Evolutionary conservation across 2,113 vertebrate species (phyloP), one percentile per base, ranked within the genome.

Genomic region (Austrofundulus limnaeus): DNA sequence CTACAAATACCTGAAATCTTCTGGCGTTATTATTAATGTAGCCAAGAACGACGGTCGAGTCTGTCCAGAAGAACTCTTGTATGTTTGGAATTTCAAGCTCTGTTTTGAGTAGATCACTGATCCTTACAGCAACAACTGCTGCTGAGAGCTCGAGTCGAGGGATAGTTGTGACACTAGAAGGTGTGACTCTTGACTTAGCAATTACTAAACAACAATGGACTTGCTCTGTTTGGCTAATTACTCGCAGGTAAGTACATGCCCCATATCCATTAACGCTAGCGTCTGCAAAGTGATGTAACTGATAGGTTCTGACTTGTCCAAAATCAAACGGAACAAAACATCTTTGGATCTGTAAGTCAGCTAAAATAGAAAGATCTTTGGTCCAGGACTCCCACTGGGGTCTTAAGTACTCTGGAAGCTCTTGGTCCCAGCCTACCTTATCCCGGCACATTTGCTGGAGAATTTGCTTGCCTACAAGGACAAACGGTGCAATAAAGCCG

Each of bases 331-430:
- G 67, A 0, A 41, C 0, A 10, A 55, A 70, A 23, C 51, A 48
- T 9, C 42, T 0, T 1, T 16, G 4, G 1, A 70, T 70, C 17
- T 56, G 20, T 0, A 70, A 13, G 1, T 43, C 15, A 10, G 38
- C 23, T 1, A 59, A 37, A n/a, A 24, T 45, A 4, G 21, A 39
- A 0, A 69, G 9, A 7, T 69, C 56, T 1, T 2, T 8, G 0
- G 60, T 3, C 56, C 66, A 69, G 2, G 19, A 43, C 5, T 69
- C 46, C 66, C 55, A 69, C 10, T 15, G 23, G 49, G 66, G 12
- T 8, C 1, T 6, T 0, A 60, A 15, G 0, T 55, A 28, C 3
- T 54, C 19, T 19, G 56, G 4, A 1, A 53, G 7, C 1, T 55
- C 17, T 3, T 61, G 39, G 23, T 70, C 47, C 66, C 48, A 61